Evolutionary conservation across 2,113 vertebrate genomes (phyloP).

Genomic region (Dicerorhinus sumatrensis): DNA sequence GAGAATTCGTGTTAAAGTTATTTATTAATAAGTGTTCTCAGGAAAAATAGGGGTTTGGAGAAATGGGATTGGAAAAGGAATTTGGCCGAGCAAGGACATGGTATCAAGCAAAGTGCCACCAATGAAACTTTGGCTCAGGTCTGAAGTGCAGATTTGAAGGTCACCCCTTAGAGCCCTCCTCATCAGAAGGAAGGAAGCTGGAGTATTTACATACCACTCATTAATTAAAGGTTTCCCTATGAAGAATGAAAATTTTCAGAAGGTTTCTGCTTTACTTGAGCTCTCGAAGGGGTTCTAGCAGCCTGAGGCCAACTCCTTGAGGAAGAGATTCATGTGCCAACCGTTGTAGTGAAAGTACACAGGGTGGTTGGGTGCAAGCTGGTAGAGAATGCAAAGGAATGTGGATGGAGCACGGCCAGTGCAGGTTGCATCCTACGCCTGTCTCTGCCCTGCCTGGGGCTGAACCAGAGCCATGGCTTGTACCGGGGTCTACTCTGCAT

Average conservation of each 20-base stretch:
- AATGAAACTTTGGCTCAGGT: neutral
- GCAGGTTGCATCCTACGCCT: neutral
- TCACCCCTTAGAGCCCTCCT: neutral
- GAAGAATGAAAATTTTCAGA: neutral
- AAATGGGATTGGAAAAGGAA: neutral
- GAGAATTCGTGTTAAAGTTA: neutral
- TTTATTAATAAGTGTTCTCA: neutral
- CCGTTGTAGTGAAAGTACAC: neutral
- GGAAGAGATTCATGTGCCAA: neutral
- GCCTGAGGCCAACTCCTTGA: neutral
- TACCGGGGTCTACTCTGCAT: neutral
- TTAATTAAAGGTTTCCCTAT: neutral
- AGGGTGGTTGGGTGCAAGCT: neutral
- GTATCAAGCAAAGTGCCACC: neutral
- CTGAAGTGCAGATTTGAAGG: neutral
- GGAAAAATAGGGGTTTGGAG: neutral
- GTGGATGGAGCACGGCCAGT: neutral
- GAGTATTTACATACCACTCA: neutral
- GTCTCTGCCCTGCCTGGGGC: neutral
- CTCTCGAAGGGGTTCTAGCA: neutral
- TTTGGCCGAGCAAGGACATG: neutral
- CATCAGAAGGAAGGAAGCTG: neutral
- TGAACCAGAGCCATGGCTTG: neutral
- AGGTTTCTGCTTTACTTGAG: neutral
- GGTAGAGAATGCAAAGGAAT: neutral